Percentiles rank a stretch among this genome's conserved stretches.
Evolutionary conservation across 2,113 vertebrate species (phyloP).

Genomic region (Reinhardtius hippoglossoides): DNA sequence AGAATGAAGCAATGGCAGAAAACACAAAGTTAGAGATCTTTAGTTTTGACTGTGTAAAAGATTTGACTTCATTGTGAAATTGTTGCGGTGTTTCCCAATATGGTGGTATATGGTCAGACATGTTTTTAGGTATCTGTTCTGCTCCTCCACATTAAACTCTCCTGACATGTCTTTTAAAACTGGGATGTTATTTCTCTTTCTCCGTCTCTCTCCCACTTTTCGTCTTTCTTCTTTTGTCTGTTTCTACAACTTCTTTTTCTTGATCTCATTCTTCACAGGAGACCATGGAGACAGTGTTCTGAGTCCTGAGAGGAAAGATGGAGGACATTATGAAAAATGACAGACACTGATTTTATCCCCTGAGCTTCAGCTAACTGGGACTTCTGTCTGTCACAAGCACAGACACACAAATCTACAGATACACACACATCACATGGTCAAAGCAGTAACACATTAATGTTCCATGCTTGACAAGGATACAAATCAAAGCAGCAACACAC

Average conservation of each 20-base stretch:
- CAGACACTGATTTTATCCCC: constrained; percentile 11
- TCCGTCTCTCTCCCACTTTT: not conserved
- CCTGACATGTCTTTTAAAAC: not conserved
- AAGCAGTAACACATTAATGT: no score
- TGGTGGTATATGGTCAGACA: not conserved
- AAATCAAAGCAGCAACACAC: no score
- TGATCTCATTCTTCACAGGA: constrained; percentile 56
- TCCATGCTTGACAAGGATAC: no score
- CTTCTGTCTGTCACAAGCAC: constrained; percentile 8
- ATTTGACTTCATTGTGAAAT: no score
- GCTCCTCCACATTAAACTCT: not conserved
- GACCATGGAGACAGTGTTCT: constrained; percentile 63
- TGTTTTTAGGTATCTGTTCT: not conserved
- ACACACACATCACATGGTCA: no score
- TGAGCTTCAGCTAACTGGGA: not conserved
- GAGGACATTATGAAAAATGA: constrained; percentile 1
- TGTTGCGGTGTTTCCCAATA: no score
- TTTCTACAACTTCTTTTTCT: no score
- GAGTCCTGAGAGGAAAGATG: constrained; percentile 37
- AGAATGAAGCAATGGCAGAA: no score
- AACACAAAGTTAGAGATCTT: no score
- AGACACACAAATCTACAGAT: not conserved
- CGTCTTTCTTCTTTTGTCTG: no score
- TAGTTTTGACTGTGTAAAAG: no score
- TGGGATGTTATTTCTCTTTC: not conserved